Conservation (phyloP, 2,797 vertebrate species). For the Delichon dasypus region DNA sequence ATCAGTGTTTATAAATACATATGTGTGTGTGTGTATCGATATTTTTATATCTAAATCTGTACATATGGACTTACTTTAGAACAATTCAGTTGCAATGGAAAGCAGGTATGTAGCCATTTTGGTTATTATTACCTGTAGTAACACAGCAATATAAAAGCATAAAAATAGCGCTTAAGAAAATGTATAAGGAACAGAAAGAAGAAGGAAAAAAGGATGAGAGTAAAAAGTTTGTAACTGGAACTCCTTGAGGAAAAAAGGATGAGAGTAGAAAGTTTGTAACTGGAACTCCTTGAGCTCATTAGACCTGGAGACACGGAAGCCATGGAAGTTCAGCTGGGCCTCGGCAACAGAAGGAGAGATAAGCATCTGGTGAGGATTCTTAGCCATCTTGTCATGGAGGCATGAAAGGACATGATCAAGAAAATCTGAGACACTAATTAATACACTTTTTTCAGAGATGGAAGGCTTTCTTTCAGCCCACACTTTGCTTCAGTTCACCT, state of each 20-base stretch:
- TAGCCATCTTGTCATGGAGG: neutral
- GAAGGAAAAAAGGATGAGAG: neutral
- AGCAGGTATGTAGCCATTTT: neutral
- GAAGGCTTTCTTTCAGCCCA: neutral
- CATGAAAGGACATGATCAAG: neutral
- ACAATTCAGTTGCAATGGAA: neutral
- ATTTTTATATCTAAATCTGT: neutral
- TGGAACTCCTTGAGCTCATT: neutral
- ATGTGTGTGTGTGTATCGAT: neutral
- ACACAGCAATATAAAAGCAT: neutral
- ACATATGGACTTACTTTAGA: neutral
- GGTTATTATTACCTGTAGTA: neutral
- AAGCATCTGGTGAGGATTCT: neutral
- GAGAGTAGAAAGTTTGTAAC: neutral
- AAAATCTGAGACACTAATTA: neutral
- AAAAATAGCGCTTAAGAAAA: neutral
- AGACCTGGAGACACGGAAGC: neutral
- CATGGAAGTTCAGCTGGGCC: neutral
- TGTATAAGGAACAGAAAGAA: neutral
- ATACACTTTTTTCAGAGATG: neutral
- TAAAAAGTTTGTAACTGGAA: neutral
- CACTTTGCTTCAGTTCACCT: neutral
- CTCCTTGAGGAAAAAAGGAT: too few relatives aligned
- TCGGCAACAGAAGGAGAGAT: neutral
- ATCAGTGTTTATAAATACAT: neutral